A percentile compares a stretch with the other conserved stretches of the same genome.
These are phyloP conservation scores for Cichlasoma orientale DNA, from an alignment of 2,797 vertebrate genomes.

Conservation along the genomic window DNA sequence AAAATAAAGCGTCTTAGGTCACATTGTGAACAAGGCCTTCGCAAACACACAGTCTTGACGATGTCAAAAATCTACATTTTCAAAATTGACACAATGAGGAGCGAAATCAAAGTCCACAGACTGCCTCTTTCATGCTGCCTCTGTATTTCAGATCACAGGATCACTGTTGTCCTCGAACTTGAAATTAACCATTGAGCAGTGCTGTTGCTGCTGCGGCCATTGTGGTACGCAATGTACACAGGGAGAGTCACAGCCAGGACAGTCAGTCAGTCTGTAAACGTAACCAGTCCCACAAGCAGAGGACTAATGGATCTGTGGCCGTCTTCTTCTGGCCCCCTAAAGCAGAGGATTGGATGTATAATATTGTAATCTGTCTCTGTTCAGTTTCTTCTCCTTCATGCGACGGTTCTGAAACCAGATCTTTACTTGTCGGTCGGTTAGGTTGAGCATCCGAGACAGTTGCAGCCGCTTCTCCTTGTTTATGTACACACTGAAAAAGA, in stretches of 20 bases:
- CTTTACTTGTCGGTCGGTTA: slow-evolving; percentile 99
- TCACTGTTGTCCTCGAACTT: slow-evolving; percentile 80
- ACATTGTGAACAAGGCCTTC: slow-evolving; percentile 52
- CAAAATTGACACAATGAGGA: slow-evolving; percentile 27
- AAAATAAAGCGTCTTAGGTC: slow-evolving; percentile 50
- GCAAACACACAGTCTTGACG: slow-evolving; percentile 27
- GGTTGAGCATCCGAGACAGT: slow-evolving; percentile 98
- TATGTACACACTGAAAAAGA: slow-evolving; percentile 99
- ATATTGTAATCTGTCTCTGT: slow-evolving; percentile 99
- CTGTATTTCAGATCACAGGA: slow-evolving; percentile 41
- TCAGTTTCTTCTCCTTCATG: slow-evolving; percentile 99
- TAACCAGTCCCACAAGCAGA: slow-evolving; percentile 44
- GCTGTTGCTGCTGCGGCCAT: slow-evolving; percentile 50
- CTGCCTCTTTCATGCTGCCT: slow-evolving; percentile 52
- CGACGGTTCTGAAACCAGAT: slow-evolving; percentile 99
- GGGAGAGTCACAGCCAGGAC: slow-evolving; percentile 36
- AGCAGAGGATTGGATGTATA: slow-evolving; percentile 96
- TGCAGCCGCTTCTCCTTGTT: slow-evolving; percentile 99
- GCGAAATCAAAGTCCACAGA: slow-evolving; percentile 37
- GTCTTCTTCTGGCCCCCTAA: slow-evolving; percentile 62
- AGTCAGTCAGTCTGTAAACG: slow-evolving; percentile 60
- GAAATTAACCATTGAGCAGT: slow-evolving; percentile 76
- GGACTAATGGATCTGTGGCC: slow-evolving; percentile 53
- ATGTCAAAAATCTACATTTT: slow-evolving; percentile 25
- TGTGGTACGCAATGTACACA: slow-evolving; percentile 60